Evolutionary conservation across 2,797 vertebrate genomes (phyloP).

Genomic region (Gymnoscopelus microlampas): DNA sequence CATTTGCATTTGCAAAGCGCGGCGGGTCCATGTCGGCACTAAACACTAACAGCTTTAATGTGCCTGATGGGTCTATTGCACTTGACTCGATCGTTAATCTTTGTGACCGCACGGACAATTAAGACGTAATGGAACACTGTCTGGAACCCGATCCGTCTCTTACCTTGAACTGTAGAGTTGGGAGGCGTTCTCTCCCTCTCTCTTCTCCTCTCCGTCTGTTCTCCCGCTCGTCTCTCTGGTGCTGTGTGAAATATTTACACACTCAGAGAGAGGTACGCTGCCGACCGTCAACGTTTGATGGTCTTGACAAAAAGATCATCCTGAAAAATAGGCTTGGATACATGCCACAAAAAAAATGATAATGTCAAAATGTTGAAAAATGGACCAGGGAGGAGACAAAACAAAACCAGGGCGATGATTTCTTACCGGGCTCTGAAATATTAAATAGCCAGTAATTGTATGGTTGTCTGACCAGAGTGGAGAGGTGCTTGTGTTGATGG

Average conservation of each 20-base stretch:
- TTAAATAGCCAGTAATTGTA: constrained; percentile 69
- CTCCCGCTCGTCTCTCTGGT: constrained; percentile 26
- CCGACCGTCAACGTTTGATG: constrained; percentile 63
- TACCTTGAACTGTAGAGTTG: constrained; percentile 69
- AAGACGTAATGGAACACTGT: constrained; percentile 21
- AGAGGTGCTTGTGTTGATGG: constrained; percentile 80
- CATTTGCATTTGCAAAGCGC: constrained; percentile 9
- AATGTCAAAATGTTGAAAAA: constrained; percentile 37
- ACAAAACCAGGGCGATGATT: constrained; percentile 10
- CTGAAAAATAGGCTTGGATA: constrained; percentile 67
- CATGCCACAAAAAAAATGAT: constrained; percentile 52
- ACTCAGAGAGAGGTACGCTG: constrained; percentile 72
- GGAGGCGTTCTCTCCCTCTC: constrained; percentile 60
- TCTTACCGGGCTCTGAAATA: constrained; percentile 56
- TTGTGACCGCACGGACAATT: constrained; percentile 34
- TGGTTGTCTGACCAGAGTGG: constrained; percentile 72
- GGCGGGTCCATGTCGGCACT: not conserved
- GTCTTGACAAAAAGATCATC: constrained; percentile 76
- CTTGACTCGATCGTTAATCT: constrained; percentile 24
- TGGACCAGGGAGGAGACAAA: not conserved
- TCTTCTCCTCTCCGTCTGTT: constrained; percentile 26
- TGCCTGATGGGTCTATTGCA: constrained; percentile 15
- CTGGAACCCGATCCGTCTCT: constrained; percentile 46
- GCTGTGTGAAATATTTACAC: constrained; percentile 68
- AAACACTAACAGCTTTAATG: not conserved